Evolutionary conservation across 2,797 vertebrate species (phyloP), one percentile per base, ranked within the genome.

Genomic region (Betta splendens): DNA sequence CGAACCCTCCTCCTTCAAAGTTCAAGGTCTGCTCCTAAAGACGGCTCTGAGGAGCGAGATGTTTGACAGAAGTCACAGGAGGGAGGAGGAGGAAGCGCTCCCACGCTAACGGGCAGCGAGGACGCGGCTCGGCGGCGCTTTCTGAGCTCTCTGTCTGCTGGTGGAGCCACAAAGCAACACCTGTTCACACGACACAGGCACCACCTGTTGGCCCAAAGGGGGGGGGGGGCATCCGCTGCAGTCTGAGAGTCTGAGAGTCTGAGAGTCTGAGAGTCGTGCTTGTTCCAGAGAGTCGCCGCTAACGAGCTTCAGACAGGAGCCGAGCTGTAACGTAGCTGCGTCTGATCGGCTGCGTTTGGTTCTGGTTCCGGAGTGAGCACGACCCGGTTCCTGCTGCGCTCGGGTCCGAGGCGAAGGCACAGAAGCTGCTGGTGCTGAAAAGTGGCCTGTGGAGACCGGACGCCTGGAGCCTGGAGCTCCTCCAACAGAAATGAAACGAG

Each of bases 141-240:
- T 17, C 33, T 21, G 22, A 43, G 72, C 15, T 68, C 62, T 32
- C 36, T 53, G 69, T 75, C 35, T 68, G 71, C 85, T 88, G 87
- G 80, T 58, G 56, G 78, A 83, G 64, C 54, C 69, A 79, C 81
- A 77, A 90, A 87, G 83, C 83, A 72, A 79, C 92, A 93, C 92
- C 92, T 94, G 91, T 90, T 90, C 71, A 74, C 80, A 83, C 69
- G 64, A 81, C 84, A 50, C 77, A 85, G 69, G 70, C 68, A 79
- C 78, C 86, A 91, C 86, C 87, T 92, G 92, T 90, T 86, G 59
- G 72, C 45, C 37, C 45, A 67, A 21, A 46, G 53, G 15, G 20
- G n/a, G 23, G 28, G 23, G 33, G 46, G 23, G 35, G 46, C 37
- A 32, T 26, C 29, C 20, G 38, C 50, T 1, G 2, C 13, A 43